Base-by-base conservation (phyloP, 2,888 invertebrate genomes). In the Cephus pygmeus region DNA sequence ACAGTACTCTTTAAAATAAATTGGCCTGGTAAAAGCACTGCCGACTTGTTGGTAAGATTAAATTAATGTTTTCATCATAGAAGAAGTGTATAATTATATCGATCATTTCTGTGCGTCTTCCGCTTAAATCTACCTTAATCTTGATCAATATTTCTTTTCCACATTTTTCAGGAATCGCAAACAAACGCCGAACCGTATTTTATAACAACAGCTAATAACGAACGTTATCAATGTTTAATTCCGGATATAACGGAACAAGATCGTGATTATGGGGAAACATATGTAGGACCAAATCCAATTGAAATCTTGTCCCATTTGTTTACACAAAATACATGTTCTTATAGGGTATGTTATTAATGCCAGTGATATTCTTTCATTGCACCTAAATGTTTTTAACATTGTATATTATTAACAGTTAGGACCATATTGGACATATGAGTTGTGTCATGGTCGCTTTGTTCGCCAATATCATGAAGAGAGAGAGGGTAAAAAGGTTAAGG, bases 401-500 rank as follows among this genome's bases (percentile, higher is more conserved):
- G 9, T n/a, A 6, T 35, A 73, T 34, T 69, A 9, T 34, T 30
- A 56, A 73, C 82, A 93, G 93, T 92, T 97, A 75, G 98, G 98
- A 89, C 95, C 96, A 3, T 99, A 98, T 89, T 99, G 99, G 99
- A 97, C 97, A 0, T 99, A 99, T 90, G 98, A 99, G 92, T 94
- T 99, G 40, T 99, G 99, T 87, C 99, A 99, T 91, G 98, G 98
- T 0, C 93, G 95, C 85, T 96, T 96, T 90, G 94, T 99, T 4
- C 94, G 97, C 35, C 99, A 99, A 90, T 99, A 97, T 90, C 99
- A 99, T 91, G 99, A 99, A 90, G 98, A 98, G 86, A 94, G 97
- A 84, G 98, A 98, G 90, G 96, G 95, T n/a, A 95, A 97, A 92
- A 94, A 95, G 90, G 94, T 96, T 1, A 96, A 95, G 88, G 92